phyloP scores from a whole-genome alignment of 1,140 invertebrate species.

The Mercenaria mercenaria region DNA sequence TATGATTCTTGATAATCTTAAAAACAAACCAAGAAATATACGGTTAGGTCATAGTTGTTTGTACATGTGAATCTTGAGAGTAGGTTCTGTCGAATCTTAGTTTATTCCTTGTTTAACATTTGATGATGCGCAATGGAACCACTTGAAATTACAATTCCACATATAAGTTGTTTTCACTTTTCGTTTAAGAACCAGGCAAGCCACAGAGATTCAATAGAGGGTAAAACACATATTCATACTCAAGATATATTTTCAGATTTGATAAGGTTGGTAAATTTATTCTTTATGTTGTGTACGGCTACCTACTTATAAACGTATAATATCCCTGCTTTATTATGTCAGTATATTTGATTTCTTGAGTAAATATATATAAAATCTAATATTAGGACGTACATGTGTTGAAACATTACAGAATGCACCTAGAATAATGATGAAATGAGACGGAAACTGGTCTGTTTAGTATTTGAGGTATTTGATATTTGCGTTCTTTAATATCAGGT shows the following conservation, averaged over 20 bases:
- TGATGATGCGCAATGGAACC: background rate
- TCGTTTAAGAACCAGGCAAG: background rate
- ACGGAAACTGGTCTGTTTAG: too few species aligned
- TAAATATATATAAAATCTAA: background rate
- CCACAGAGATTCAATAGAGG: background rate
- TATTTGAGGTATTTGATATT: too few species aligned
- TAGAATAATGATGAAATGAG: background rate
- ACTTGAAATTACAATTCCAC: background rate
- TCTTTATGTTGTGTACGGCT: background rate
- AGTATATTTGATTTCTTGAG: background rate
- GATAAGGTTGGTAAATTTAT: background rate
- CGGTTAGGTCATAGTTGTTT: too few species aligned
- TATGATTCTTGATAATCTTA: too few species aligned
- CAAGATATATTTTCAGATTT: conserved; percentile 44
- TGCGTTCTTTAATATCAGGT: too few species aligned
- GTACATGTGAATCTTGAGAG: too few species aligned
- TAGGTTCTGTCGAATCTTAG: background rate
- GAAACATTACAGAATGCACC: background rate
- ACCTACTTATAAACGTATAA: background rate
- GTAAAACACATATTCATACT: background rate
- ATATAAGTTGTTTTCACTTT: background rate
- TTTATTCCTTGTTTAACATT: background rate
- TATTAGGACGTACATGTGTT: background rate
- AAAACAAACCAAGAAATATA: too few species aligned
- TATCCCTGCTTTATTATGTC: background rate